Conservation (phyloP, 2,888 invertebrate genomes). For the Spodoptera exigua region DNA sequence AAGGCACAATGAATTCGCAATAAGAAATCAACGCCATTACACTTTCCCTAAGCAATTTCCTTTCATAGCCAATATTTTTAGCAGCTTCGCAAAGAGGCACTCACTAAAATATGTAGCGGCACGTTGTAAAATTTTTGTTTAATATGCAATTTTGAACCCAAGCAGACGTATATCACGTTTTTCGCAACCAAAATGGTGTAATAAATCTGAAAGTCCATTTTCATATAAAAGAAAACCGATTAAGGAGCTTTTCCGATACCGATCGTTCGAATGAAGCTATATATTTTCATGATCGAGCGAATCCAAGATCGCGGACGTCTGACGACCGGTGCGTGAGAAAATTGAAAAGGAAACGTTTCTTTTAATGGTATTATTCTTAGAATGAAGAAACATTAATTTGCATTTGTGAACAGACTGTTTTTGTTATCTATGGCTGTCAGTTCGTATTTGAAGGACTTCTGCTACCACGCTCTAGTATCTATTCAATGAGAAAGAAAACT, state of each 20-base stretch:
- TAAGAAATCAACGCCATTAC: slow-evolving; percentile 86
- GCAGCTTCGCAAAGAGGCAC: slow-evolving; percentile 71
- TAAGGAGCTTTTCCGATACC: slow-evolving; percentile 88
- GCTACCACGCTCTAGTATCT: background rate
- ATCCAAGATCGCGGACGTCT: slow-evolving; percentile 85
- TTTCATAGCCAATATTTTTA: slow-evolving; percentile 82
- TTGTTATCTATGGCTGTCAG: slow-evolving; percentile 7
- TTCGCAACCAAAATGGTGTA: slow-evolving; percentile 83
- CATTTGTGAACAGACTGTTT: slow-evolving; percentile 23
- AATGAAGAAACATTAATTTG: slow-evolving; percentile 48
- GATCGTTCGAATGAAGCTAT: slow-evolving; percentile 88
- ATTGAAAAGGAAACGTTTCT: slow-evolving; percentile 84
- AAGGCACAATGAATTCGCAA: slow-evolving; percentile 86
- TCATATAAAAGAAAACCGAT: slow-evolving; percentile 89
- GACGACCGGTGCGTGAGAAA: slow-evolving; percentile 85
- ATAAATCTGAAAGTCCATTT: slow-evolving; percentile 88
- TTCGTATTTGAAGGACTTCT: slow-evolving; percentile 11
- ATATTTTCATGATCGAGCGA: slow-evolving; percentile 89
- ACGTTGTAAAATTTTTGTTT: slow-evolving; percentile 83
- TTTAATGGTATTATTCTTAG: slow-evolving; percentile 78
- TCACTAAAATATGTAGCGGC: slow-evolving; percentile 79
- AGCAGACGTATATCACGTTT: slow-evolving; percentile 81
- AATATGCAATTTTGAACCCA: slow-evolving; percentile 81
- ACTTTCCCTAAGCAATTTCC: slow-evolving; percentile 83
- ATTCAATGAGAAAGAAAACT: background rate